These are phyloP conservation scores for Anhinga rufa DNA, from an alignment of 2,113 vertebrate species.

Conservation along the genomic window DNA sequence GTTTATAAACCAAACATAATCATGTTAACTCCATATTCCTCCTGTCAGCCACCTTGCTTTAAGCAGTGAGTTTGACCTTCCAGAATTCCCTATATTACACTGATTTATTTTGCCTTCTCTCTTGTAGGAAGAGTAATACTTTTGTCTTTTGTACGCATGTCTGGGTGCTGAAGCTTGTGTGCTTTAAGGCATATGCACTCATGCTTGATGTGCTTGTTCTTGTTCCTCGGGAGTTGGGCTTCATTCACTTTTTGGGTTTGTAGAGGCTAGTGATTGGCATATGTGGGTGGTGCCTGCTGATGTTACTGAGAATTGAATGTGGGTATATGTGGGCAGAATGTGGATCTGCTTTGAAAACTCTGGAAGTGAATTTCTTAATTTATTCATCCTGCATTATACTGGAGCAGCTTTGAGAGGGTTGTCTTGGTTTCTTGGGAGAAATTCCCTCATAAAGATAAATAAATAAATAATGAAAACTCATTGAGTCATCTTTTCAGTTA, in stretches of 20 bases:
- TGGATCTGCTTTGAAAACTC: not conserved
- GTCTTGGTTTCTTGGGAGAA: not conserved
- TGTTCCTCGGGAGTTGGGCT: not conserved
- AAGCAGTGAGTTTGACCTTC: not conserved
- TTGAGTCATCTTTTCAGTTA: not conserved
- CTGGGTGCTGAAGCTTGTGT: not conserved
- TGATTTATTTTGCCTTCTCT: not conserved
- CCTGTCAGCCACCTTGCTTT: not conserved
- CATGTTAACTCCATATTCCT: not conserved
- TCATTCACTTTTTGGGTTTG: not conserved
- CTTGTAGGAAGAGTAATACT: not conserved
- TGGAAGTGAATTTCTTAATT: not conserved
- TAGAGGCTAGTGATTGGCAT: not conserved
- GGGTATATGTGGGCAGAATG: not conserved
- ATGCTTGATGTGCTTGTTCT: not conserved
- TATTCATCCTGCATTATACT: not conserved
- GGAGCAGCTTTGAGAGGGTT: not conserved
- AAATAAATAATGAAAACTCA: conserved; percentile 5
- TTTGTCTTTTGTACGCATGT: not conserved
- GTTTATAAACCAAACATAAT: not conserved
- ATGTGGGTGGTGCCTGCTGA: not conserved
- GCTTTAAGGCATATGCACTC: not conserved
- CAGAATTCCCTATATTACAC: not conserved
- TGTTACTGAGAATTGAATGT: not conserved
- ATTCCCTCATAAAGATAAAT: not conserved